Base-by-base conservation (phyloP, 2,888 invertebrate genomes). In the Scaeva pyrastri region DNA sequence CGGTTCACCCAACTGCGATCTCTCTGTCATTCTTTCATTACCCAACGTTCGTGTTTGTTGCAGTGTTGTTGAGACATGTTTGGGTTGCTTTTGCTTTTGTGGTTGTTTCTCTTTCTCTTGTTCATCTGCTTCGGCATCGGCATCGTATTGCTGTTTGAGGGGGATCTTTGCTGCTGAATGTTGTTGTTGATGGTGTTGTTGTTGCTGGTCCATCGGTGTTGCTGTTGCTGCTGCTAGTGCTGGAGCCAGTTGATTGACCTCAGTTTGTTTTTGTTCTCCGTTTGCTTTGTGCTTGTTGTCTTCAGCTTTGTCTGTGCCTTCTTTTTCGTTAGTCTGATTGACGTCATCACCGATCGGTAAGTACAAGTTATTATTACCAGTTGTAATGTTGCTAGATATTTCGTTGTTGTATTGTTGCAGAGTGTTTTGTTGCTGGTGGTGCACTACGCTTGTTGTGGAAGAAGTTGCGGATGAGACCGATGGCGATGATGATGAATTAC, bases 261-360 rank as follows among this genome's bases (percentile, higher is more conserved):
- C 86, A 71, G 82, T 78, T 86, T 86, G 86, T 86, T 86, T 86
- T 86, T 82, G 86, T 86, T 86, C 82, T 14, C n/a, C 70, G 64
- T 86, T 70, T 78, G 77, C 52, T 82, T 86, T 86, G 74, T 82
- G 77, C 45, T 86, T 39, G 14, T 76, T 56, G 76, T 77, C 23
- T 23, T 19, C 21, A 11, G 31, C 55, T 12, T 21, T 5, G 11
- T 23, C 41, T 19, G 11, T 16, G 48, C 23, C 36, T 8, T 76
- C 72, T 16, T 58, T 16, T 26, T 36, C 12, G 39, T 31, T 14
- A 39, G 8, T n/a, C 5, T 5, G 0, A n/a, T 55, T 82, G 81
- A 86, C 81, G 81, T 86, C 85, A 86, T 81, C 81, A 86, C 43
- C 43, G 71, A 75, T 72, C 60, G 72, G 31, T 50, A 70, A 50